Base-by-base conservation (phyloP, 2,797 vertebrate species). In the Chelon labrosus region DNA sequence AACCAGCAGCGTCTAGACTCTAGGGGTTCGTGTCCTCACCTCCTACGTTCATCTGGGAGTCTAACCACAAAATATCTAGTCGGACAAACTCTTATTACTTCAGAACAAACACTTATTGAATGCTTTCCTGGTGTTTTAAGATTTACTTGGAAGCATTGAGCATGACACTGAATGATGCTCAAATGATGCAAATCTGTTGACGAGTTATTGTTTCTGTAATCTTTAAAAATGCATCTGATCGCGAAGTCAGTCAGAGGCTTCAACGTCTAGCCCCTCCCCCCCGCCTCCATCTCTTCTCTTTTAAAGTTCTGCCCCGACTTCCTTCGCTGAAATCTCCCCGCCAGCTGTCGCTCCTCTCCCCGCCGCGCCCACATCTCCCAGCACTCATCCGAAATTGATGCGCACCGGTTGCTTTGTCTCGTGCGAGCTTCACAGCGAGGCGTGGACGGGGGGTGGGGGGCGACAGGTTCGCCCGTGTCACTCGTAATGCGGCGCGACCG, bases 381-480 rank as follows among this genome's bases (percentile, higher is more conserved):
- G 52, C 17, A 1, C 71, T 92, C 86, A 87, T 90, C 68, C 79
- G 44, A 85, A 88, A 88, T 88, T 70, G 85, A 89, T 84, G 84
- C 85, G 75, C 1, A 64, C 73, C 13, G 55, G 44, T 78, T 31
- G 58, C 73, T 82, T 75, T 79, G 76, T 79, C 67, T 83, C 19
- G 74, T 61, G 35, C 46, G 57, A 71, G 66, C 85, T 73, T 8
- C 74, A 27, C 70, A 68, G 80, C 47, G 2, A 38, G 65, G 76
- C 52, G 42, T 25, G 1, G 53, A 52, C 35, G 2, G 52, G 67
- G 31, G 22, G 2, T 22, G 22, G 60, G 62, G 69, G 53, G 77
- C 10, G 50, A 74, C 58, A 67, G 19, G 42, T 75, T 77, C 56
- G 62, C 70, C 69, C 62, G 10, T 47, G 73, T 70, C 63, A 46